These are phyloP conservation scores for Coracias cyanogaster DNA, from an alignment of 2,797 vertebrate species.

Conservation along the genomic window DNA sequence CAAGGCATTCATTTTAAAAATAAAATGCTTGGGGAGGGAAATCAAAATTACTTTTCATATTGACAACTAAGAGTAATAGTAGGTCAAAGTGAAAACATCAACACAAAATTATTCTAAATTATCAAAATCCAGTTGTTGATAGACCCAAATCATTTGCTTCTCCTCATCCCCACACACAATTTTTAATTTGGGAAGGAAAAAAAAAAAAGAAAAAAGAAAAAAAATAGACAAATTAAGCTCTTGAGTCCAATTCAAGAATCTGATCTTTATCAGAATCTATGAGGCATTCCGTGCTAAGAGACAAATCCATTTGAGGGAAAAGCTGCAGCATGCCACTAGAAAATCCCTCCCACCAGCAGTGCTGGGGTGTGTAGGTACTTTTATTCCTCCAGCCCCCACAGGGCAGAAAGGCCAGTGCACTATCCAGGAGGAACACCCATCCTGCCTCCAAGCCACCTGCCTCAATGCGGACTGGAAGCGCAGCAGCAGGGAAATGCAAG, in stretches of 20 bases:
- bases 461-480: accelerated
- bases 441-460: neutral
- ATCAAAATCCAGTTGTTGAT: neutral
- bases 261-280: neutral
- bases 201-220: neutral
- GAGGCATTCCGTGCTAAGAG: neutral
- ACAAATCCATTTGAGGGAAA: neutral
- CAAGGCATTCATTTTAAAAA: neutral
- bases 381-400: neutral
- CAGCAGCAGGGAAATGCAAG: neutral
- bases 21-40: neutral
- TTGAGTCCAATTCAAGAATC: neutral
- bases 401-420: neutral
- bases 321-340: neutral
- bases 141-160: neutral
- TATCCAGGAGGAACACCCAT: neutral
- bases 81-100: neutral
- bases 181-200: accelerated
- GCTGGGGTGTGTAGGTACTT: neutral
- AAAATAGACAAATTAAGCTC: neutral
- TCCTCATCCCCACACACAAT: neutral
- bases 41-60: slow-evolving; percentile 25
- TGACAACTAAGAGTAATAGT: neutral
- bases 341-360: neutral
- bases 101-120: neutral